A percentile compares a stretch with the other conserved stretches of the same genome.
Evolutionary conservation across 2,113 vertebrate genomes (phyloP).

Genomic region (Phyllostomus hastatus): DNA sequence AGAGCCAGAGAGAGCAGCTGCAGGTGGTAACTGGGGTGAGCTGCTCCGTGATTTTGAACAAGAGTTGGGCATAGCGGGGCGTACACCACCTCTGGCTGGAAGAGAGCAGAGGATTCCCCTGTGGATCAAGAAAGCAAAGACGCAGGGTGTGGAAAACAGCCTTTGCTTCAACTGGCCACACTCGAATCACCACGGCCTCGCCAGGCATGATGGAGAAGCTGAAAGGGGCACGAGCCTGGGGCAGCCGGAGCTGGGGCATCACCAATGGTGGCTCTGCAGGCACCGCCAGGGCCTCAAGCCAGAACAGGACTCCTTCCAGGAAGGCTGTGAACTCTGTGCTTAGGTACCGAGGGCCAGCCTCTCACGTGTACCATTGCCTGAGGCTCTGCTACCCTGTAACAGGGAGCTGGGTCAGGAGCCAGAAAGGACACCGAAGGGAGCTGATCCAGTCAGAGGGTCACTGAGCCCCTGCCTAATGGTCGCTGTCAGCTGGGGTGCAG

Average conservation of each 20-base stretch:
- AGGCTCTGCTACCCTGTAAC: rapidly evolving
- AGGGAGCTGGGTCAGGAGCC: not conserved
- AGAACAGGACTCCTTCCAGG: not conserved
- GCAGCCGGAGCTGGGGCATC: rapidly evolving
- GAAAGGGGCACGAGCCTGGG: not conserved
- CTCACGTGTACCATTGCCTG: no score
- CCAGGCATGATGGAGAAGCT: not conserved
- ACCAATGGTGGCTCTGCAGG: no score
- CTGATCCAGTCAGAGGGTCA: not conserved
- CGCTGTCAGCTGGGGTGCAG: not conserved
- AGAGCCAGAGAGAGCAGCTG: not conserved
- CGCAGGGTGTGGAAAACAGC: not conserved
- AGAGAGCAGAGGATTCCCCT: not conserved
- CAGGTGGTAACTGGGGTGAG: not conserved
- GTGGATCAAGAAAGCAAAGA: not conserved
- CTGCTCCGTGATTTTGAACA: not conserved
- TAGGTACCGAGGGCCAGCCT: not conserved
- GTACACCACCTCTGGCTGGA: not conserved
- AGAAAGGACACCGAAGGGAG: not conserved
- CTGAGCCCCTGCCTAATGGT: no score
- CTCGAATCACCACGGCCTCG: not conserved
- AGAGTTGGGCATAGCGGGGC: not conserved
- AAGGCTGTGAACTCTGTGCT: not conserved
- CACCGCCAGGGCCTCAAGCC: not conserved
- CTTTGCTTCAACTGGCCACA: not conserved